A percentile compares a stretch with the other conserved stretches of the same genome.
Evolutionary conservation across 2,113 vertebrate species (phyloP).

Genomic region (Malurus elegans): DNA sequence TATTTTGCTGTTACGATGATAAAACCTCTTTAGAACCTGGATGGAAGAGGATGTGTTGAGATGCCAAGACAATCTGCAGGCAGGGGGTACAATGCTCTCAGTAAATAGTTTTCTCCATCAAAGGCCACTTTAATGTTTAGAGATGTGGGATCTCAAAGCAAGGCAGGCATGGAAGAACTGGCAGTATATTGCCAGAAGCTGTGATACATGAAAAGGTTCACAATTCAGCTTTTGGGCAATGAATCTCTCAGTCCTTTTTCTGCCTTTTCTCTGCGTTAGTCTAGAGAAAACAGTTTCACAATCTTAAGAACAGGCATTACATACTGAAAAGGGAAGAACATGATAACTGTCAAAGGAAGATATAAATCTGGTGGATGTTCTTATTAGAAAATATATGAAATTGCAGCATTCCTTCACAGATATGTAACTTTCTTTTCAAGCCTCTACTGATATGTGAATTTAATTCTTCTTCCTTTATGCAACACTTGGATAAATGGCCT

Average conservation of each 20-base stretch:
- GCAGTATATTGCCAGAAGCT: background rate
- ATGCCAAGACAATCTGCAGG: background rate
- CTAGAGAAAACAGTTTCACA: background rate
- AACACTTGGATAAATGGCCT: background rate
- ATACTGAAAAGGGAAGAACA: background rate
- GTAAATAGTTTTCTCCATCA: background rate
- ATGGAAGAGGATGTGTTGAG: background rate
- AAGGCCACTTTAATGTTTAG: background rate
- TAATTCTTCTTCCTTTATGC: background rate
- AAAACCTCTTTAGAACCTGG: background rate
- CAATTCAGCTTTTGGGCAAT: background rate
- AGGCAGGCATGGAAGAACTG: background rate
- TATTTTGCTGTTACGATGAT: background rate
- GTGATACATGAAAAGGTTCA: background rate
- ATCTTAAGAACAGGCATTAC: background rate
- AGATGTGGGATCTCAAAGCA: background rate
- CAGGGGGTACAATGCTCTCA: background rate
- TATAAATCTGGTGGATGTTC: background rate
- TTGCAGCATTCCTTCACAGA: background rate
- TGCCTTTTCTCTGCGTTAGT: background rate
- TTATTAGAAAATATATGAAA: background rate
- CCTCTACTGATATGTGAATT: background rate
- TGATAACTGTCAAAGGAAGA: background rate
- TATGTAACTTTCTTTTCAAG: background rate
- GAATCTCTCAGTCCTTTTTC: background rate